Percentiles rank a stretch among this genome's conserved stretches.
These are phyloP conservation scores for Latrodectus hesperus DNA, from an alignment of 2,888 invertebrate species.

Conservation along the genomic window DNA sequence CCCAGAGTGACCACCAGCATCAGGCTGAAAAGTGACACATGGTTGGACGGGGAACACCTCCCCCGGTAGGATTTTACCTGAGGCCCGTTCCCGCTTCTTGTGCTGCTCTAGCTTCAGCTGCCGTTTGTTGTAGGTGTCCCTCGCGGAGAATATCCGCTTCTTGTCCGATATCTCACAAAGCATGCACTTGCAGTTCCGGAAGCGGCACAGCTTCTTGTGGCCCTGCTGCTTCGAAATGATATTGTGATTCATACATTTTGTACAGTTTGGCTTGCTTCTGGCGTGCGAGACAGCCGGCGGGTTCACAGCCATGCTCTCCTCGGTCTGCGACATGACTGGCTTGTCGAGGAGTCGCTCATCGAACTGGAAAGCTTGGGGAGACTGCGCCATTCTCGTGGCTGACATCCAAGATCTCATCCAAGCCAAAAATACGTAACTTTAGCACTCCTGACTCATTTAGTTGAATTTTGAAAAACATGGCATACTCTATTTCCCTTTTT, in stretches of 20 bases:
- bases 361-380: neutral
- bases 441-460: neutral
- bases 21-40: too few relatives aligned
- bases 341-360: too few relatives aligned
- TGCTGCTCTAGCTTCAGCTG: too few relatives aligned
- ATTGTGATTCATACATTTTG: constrained; percentile 42
- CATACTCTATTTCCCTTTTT: too few relatives aligned
- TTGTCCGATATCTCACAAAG: neutral
- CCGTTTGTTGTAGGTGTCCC: too few relatives aligned
- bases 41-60: too few relatives aligned
- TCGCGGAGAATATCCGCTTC: neutral
- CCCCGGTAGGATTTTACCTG: too few relatives aligned
- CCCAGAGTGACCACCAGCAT: too few relatives aligned
- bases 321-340: neutral
- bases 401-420: neutral
- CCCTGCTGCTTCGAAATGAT: neutral
- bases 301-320: neutral
- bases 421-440: neutral
- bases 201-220: neutral
- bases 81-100: too few relatives aligned
- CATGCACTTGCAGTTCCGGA: neutral
- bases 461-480: neutral
- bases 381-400: neutral
- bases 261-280: constrained; percentile 14
- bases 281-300: neutral